phyloP scores from a whole-genome alignment of 1,140 invertebrate species.

The Adelges cooleyi region DNA sequence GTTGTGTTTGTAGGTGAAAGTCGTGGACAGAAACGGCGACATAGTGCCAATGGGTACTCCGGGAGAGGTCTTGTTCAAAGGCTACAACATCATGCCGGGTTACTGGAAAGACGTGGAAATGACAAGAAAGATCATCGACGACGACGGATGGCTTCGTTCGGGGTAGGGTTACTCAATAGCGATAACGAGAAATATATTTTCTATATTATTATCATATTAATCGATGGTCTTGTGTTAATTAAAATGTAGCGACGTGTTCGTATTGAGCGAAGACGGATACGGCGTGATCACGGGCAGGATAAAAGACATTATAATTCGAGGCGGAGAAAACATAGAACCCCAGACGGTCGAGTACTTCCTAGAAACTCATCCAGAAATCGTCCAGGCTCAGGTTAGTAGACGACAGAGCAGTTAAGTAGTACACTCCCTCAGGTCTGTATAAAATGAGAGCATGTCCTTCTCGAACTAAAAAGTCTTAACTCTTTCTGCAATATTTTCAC shows the following conservation, averaged over 20 bases:
- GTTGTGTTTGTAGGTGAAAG: constrained; percentile 43
- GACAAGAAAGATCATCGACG: constrained; percentile 57
- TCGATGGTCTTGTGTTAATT: constrained; percentile 25
- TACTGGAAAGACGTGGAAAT: constrained; percentile 77
- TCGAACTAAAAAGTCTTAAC: no score
- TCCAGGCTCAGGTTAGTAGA: constrained; percentile 59
- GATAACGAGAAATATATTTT: no score
- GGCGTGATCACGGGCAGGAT: constrained; percentile 66
- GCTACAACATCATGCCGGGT: constrained; percentile 69
- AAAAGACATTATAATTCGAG: constrained; percentile 84
- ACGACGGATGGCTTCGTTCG: constrained; percentile 77
- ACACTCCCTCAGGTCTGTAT: no score
- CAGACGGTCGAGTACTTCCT: constrained; percentile 77
- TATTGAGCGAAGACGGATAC: constrained; percentile 64
- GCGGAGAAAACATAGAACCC: constrained; percentile 85
- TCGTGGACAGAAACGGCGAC: constrained; percentile 58
- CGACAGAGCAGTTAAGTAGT: no score
- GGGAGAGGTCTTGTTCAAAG: constrained; percentile 74
- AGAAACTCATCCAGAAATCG: constrained; percentile 59
- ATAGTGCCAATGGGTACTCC: constrained; percentile 59
- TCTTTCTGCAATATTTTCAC: no score
- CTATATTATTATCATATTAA: no score
- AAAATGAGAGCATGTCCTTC: no score
- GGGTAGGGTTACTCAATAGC: no score
- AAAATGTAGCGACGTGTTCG: constrained; percentile 57